Base-by-base conservation (phyloP, 1,140 invertebrate species). In the Drosophila chauvacae region DNA sequence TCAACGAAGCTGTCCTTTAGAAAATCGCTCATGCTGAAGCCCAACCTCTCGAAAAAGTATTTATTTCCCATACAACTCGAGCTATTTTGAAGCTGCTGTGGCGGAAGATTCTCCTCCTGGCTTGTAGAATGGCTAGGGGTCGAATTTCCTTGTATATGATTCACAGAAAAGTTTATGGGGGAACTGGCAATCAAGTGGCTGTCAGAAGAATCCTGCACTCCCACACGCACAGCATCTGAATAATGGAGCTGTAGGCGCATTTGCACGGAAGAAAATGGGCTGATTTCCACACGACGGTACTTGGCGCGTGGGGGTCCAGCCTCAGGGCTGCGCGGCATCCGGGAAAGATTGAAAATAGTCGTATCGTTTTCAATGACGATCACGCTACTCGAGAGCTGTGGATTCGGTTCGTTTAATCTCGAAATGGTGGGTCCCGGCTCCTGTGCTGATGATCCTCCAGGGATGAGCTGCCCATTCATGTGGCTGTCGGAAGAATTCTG, bases 231-330 rank as follows among this genome's bases (percentile, higher is more conserved):
- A 33, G 10, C 33, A 13, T 35, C 33, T 6, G 33, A 35, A 35
- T 11, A 4, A 11, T 4, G 10, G 4, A 35, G 11, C 10, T 35
- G 3, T 35, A 3, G 33, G 33, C 4, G 10, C 33, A 13, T 35
- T 35, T 13, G 11, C 11, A 35, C 33, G 9, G 30, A 33, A 33
- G 10, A 33, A 10, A 1, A 0, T 11, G 33, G 11, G 11, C 13
- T 37, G 11, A 37, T 88, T 30, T 88, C 77, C 33, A 92, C 88
- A 7, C 83, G 70, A 4, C 81, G 82, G 62, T 92, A 92, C 61
- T 92, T 92, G 20, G 87, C 53, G 6, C 7, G 5, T 18, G 48
- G n/a, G 2, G 48, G 28, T 33, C 7, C 3, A 5, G 7, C 5
- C 6, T 18, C n/a, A 16, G 28, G 6, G n/a, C 6, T 18, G 5